Evolutionary conservation across 1,140 invertebrate genomes (phyloP).

Genomic region (Trachymyrmex septentrionalis): DNA sequence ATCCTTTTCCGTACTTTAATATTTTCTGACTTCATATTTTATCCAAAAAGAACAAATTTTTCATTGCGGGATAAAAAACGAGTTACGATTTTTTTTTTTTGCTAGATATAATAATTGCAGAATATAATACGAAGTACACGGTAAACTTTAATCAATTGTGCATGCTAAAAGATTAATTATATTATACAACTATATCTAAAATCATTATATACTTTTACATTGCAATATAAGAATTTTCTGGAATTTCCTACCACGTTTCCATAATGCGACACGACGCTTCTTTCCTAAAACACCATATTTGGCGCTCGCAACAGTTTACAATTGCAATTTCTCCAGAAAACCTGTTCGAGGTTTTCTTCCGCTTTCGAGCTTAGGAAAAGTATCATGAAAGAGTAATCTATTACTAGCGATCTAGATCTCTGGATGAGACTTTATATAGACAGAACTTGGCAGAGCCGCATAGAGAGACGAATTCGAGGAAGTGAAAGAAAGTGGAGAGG

Average conservation of each 20-base stretch:
- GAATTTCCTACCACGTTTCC: neutral
- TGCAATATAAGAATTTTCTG: neutral
- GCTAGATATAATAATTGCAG: too few relatives aligned
- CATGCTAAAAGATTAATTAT: conserved; percentile 3
- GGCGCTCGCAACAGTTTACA: neutral
- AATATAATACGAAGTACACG: neutral
- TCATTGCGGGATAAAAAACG: neutral
- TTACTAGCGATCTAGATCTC: conserved; percentile 1
- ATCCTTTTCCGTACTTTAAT: neutral
- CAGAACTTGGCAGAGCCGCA: conserved; percentile 23
- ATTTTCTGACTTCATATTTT: neutral
- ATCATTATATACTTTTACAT: conserved; percentile 9
- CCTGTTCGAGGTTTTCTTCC: neutral
- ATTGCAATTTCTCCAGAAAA: conserved; percentile 4
- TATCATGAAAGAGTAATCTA: conserved; percentile 4
- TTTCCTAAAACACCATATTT: neutral
- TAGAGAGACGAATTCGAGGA: neutral
- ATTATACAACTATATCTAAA: neutral
- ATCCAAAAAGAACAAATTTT: neutral
- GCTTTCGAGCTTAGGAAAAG: neutral
- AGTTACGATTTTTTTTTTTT: neutral
- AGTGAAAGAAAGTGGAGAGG: conserved; percentile 32
- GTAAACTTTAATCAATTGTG: neutral
- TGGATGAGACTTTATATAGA: conserved; percentile 18
- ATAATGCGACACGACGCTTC: neutral